Evolutionary conservation across 2,113 vertebrate species (phyloP).

Genomic region (Glaucomys volans): DNA sequence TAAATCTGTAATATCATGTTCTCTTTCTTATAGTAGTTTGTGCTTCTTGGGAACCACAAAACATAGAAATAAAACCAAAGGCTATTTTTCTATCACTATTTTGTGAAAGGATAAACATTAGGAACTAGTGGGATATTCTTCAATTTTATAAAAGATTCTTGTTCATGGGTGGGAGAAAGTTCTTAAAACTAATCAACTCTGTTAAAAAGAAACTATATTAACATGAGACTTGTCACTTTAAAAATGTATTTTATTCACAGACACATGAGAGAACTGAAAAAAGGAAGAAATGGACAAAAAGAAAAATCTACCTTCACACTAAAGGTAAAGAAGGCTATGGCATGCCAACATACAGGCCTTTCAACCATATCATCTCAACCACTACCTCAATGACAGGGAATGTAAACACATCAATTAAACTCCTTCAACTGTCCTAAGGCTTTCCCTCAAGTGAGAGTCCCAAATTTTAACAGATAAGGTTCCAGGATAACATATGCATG

Average conservation of each 20-base stretch:
- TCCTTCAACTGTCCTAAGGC: conserved; percentile 6
- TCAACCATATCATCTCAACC: neutral
- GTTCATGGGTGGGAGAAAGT: neutral
- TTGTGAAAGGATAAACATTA: neutral
- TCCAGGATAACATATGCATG: conserved; percentile 56
- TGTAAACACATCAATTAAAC: conserved; percentile 16
- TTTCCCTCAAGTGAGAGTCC: neutral
- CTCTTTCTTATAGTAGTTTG: conserved; percentile 39
- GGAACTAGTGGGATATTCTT: conserved; percentile 57
- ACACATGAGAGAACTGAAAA: neutral
- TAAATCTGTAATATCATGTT: conserved; percentile 51
- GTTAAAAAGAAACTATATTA: conserved; percentile 40
- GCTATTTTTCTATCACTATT: conserved; percentile 30
- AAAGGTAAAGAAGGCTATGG: neutral
- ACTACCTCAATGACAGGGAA: neutral
- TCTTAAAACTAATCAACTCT: conserved; percentile 50
- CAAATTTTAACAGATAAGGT: conserved; percentile 49
- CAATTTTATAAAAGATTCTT: conserved; percentile 36
- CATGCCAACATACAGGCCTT: neutral
- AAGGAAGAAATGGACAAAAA: neutral
- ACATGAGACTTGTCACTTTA: neutral
- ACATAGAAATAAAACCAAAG: conserved; percentile 40
- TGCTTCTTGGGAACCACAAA: conserved; percentile 46
- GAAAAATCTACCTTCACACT: neutral
- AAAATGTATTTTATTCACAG: conserved; percentile 49